Conservation (phyloP, 2,888 invertebrate genomes). For the Aquatica leii region DNA sequence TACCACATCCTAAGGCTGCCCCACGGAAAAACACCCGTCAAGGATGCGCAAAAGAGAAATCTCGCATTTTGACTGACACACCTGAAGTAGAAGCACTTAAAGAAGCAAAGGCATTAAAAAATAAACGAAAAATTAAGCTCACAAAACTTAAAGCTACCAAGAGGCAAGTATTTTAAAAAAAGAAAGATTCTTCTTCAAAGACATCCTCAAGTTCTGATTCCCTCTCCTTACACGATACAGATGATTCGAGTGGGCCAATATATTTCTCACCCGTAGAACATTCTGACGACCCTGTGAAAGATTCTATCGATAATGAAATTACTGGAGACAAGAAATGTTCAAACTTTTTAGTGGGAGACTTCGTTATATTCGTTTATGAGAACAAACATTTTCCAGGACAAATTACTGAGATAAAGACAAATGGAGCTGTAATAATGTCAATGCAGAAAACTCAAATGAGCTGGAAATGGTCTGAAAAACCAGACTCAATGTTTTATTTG, state of each 20-base stretch:
- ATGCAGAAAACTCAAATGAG: slow-evolving; percentile 9
- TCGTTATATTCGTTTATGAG: no score
- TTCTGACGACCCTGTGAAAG: background rate
- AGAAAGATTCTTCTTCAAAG: background rate
- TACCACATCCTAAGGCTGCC: background rate
- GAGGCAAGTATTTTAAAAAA: background rate
- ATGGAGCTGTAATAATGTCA: slow-evolving; percentile 18
- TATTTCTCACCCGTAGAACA: background rate
- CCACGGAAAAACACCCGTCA: background rate
- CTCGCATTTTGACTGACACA: background rate
- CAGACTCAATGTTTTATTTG: slow-evolving; percentile 10
- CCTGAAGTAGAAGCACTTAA: background rate
- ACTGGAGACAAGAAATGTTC: background rate
- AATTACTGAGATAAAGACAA: background rate
- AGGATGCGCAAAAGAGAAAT: background rate
- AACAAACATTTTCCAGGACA: no score
- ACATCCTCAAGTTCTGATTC: background rate
- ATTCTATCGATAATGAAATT: background rate
- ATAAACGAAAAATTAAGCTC: background rate
- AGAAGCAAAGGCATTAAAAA: no score
- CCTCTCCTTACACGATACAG: background rate
- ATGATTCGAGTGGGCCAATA: background rate
- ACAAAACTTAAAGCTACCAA: background rate
- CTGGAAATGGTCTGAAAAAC: slow-evolving; percentile 17
- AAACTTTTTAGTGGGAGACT: slow-evolving; percentile 3